Base-by-base conservation (phyloP, 2,888 invertebrate genomes). In the Tinea pellionella region DNA sequence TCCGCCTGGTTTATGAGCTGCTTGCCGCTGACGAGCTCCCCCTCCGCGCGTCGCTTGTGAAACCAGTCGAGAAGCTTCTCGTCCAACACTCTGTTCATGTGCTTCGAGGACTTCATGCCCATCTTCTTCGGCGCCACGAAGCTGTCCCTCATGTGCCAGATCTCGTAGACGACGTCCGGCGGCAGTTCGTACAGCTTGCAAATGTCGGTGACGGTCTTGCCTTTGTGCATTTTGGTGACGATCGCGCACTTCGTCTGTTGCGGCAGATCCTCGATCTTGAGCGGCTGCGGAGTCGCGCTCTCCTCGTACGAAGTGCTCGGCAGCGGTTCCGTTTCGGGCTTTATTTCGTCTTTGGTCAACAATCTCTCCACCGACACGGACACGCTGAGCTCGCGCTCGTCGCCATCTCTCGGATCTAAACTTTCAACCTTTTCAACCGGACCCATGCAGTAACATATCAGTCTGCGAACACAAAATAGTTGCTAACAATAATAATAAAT, bases 141-240 rank as follows among this genome's bases (percentile, higher is more conserved):
- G 6, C 71, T 70, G 2, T 74, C 75, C 18, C 75, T 61, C 0
- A 74, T 70, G 30, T 73, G 74, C 75, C 75, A 76, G 0, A 76
- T 68, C 56, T 73, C 71, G 55, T 75, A 70, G 1, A 72, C 71
- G 0, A 71, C 64, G 24, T 61, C 61, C 13, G 56, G 18, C 4
- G 59, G n/a, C 13, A 73, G 16, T 2, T 72, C 69, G 56, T 74
- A 75, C 0, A 74, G 60, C 30, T 67, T 64, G 37, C 74, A 74
- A 0, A 76, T 68, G 9, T 76, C 74, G 0, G 67, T 13, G 0
- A 75, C 66, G 0, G 73, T 66, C 41, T 72, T 63, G 1, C 75
- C 75, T 64, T 71, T 74, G 55, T 73, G 72, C 70, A 75, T 69
- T 62, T 76, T 76, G 51, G 64, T 74, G 3, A 75, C 74, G 0